These are phyloP conservation scores for Metridium senile DNA, from an alignment of 92 coral and sea anemone genomes.

Conservation along the genomic window DNA sequence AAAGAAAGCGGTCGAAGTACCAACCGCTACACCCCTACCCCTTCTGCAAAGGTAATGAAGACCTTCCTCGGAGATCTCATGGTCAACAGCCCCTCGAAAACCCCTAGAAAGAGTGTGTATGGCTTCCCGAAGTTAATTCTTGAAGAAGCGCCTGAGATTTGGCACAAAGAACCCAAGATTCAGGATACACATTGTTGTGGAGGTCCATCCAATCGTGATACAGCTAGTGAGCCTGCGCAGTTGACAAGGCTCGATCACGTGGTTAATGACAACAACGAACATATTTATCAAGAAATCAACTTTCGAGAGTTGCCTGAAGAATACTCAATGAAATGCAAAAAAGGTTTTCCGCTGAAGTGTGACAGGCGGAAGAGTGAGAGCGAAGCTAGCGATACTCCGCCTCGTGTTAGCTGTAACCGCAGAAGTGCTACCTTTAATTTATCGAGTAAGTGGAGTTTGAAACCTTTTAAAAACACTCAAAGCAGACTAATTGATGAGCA, in stretches of 20 bases:
- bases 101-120: neutral
- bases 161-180: conserved; percentile 7
- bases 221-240: conserved; percentile 1
- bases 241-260: neutral
- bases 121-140: neutral
- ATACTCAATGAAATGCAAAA: neutral
- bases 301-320: conserved; percentile 25
- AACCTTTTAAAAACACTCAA: neutral
- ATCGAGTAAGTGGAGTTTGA: neutral
- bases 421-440: neutral
- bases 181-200: neutral
- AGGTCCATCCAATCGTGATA: neutral
- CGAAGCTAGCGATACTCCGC: neutral
- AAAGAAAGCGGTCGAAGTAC: neutral
- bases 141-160: neutral
- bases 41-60: conserved; percentile 10
- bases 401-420: neutral
- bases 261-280: neutral
- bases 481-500: neutral
- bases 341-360: conserved; percentile 1
- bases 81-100: neutral
- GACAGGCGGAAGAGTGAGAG: neutral
- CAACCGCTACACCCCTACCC: conserved; percentile 14
- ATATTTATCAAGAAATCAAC: conserved; percentile 26
- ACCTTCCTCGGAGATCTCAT: neutral